Base-by-base conservation (phyloP, 1,140 invertebrate genomes). In the Drosophila miranda region DNA sequence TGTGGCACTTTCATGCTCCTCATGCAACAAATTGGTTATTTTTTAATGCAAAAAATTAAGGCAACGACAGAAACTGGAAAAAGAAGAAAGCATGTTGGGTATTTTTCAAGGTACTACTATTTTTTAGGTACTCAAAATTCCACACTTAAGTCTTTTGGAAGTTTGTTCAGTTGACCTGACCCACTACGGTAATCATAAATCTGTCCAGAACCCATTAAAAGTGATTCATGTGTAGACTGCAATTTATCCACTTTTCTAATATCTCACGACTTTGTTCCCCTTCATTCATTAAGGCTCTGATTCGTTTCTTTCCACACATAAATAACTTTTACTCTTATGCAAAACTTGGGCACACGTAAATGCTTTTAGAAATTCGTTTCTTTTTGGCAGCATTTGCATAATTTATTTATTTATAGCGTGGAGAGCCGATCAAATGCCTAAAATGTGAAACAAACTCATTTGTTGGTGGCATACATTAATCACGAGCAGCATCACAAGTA, bases 261-360 rank as follows among this genome's bases (percentile, higher is more conserved):
- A 64, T 50, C 38, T 46, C 54, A 43, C 34, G 34, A 38, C 34
- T 11, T 66, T 56, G 60, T 42, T 48, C 6, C 44, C 53, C 28
- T 11, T 56, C 14, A 2, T 42, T 19, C 16, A 7, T 30, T 26
- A 26, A 9, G 3, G 45, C 41, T 26, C 4, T 66, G 60, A 21
- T 34, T 56, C 2, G 13, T 16, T 23, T 41, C 7, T 38, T 43
- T 61, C 52, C 75, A 28, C 53, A 67, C 72, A 79, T 84, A 80
- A 81, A 86, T 86, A 87, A 86, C 82, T 86, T 86, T 86, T 86
- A 88, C 82, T 86, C 60, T 86, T 86, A 82, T 63, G 82, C 58
- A 64, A 77, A 61, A 13, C 26, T 11, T 67, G 58, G 82, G 14
- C 45, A 19, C 13, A 83, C 82, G 78, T 56, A 59, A 82, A 82